Evolutionary conservation across 2,797 vertebrate genomes (phyloP), one percentile per base, ranked within the genome.

Genomic region (Enteromius radiatus): DNA sequence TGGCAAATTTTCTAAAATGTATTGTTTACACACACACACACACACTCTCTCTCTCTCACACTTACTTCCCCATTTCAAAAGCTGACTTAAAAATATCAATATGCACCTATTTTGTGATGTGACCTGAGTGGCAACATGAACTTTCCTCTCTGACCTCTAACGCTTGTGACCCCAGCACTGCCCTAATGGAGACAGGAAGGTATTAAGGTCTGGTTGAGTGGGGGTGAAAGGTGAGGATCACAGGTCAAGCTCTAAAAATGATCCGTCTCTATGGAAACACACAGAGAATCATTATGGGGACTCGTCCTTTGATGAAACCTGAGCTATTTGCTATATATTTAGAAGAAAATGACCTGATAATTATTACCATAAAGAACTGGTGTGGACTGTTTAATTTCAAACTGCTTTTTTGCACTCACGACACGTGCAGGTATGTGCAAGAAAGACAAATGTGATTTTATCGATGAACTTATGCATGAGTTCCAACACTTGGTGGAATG

Each of bases 161-260:
- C 84, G 90, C 89, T 87, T 65, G 6, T 90, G 90, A 92, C 89
- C 91, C 86, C 85, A 76, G 77, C 36, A 87, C 88, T 89, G 76
- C 76, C 87, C 91, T 91, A 91, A 94, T 93, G 88, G 94, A 94
- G 94, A 94, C 93, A 94, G 93, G 94, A 94, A 94, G 94, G 92
- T 94, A 94, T 95, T 94, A 94, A 87, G 89, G 86, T 85, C 85
- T 86, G 76, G 75, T 86, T 87, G 87, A 88, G 81, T 63, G 69
- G 36, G 81, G 86, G 76, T 82, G 79, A 86, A 86, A 91, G 89
- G 88, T 87, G 71, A 89, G 89, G 84, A 81, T 86, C 89, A 88
- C 80, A 88, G 90, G 86, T 93, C 93, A 93, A 91, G 88, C 92
- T 92, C 90, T 79, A 83, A 89, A 93, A 94, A 93, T 88, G 77